Base-by-base conservation (phyloP, 2,888 invertebrate species). In the Amblyjoppa fuscipennis region DNA sequence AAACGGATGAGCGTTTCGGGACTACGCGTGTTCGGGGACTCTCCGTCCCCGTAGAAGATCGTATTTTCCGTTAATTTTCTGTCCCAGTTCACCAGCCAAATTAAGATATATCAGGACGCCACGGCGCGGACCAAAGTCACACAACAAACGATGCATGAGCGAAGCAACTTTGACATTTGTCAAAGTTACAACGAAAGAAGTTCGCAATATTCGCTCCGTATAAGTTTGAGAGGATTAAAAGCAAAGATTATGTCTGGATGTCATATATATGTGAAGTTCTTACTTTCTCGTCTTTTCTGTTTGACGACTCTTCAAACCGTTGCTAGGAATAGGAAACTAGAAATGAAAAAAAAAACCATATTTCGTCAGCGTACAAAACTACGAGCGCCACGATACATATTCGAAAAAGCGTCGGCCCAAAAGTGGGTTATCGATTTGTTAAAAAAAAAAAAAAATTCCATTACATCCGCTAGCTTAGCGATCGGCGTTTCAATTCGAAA, bases 1-100 rank as follows among this genome's bases (percentile, higher is more conserved):
- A 81, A 81, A 77, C 61, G 66, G 59, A 81, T 77, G 73, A 59
- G 68, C 56, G 84, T 84, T 84, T 77, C 69, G 81, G 81, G 74
- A 81, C 84, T 59, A 74, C 61, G 75, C 28, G 11, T 11, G 59
- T 59, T 59, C 59, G 13, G 28, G 59, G 25, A 25, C 25, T 56
- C 59, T 38, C 51, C 49, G 34, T 53, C 7, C 75, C 31, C 49
- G 51, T 59, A 56, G 11, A 73, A 56, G 49, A 28, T 16, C 68
- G 31, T 51, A 64, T 78, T 41, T 78, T 13, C 53, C 61, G 11
- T 71, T 73, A 34, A 69, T 69, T 78, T 81, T 78, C 59, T 45
- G 51, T 53, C 68, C 6, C 13, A 61, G 31, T 61, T 61, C 66
- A 70, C 69, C 61, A 28, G 16, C 45, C 20, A 74, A 74, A 84